Base-by-base conservation (phyloP, 2,113 vertebrate genomes). In the Ammodytes marinus region DNA sequence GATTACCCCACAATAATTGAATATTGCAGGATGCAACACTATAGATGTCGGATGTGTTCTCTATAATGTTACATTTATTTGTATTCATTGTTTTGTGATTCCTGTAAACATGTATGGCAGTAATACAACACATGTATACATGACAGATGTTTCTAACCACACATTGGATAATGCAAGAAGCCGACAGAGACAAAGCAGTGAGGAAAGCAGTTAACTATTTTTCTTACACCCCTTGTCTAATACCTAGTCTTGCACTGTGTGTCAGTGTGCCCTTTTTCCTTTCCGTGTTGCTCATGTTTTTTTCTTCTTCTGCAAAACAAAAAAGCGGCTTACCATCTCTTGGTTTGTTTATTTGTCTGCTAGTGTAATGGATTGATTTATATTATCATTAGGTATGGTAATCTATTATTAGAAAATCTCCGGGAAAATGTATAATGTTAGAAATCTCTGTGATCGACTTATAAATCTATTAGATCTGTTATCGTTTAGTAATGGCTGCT, bases 251-350 rank as follows among this genome's bases (percentile, higher is more conserved):
- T 59, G 49, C 0, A 2, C 12, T 69, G 17, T 57, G n/a, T 42
- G 2, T 67, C 35, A 74, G 19, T 70, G 50, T 65, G 49, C 0
- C 55, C 42, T 35, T 39, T 6, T 4, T 46, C 39, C 27, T n/a
- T 13, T 45, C 69, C 45, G 39, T 69, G 9, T 42, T 5, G 39
- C 12, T 59, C 37, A 35, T 70, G 11, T 60, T 70, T 84, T 66
- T 74, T 82, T 83, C 5, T 7, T 35, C 14, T 63, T 11, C 35
- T 49, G 52, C 50, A 72, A 67, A 77, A 89, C 79, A 86, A 83
- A 91, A 27, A 88, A 89, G 79, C 85, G 53, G 85, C 85, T 91
- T 87, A 90, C 57, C 72, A 74, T 73, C 63, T 84, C 57, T 74
- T 73, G 69, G 71, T 69, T 80, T 68, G 53, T 61, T 83, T 19